phyloP scores from a whole-genome alignment of 2,113 vertebrate genomes.

The Pholis gunnellus region DNA sequence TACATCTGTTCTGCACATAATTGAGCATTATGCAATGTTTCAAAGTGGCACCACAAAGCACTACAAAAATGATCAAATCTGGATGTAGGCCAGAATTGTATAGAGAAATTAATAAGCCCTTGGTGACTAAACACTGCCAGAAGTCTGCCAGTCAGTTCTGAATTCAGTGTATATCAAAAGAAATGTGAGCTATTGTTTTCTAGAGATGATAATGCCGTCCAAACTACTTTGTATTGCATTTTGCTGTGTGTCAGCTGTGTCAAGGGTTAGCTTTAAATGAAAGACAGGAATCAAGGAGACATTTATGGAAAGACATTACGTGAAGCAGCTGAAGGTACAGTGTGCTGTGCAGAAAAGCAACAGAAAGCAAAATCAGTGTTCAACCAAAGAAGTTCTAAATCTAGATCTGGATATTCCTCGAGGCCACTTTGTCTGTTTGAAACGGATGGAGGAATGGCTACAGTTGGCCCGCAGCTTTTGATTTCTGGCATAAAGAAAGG shows the following conservation, averaged over 20 bases:
- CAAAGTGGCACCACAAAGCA: slow-evolving; percentile 14
- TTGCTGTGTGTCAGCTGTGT: background rate
- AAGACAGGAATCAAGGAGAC: background rate
- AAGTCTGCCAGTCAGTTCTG: background rate
- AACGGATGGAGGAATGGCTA: background rate
- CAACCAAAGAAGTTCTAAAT: background rate
- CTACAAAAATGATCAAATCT: background rate
- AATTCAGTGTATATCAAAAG: background rate
- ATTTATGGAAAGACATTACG: background rate
- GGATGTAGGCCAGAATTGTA: background rate
- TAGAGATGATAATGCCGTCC: background rate
- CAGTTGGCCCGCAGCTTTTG: background rate
- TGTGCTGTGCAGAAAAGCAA: background rate
- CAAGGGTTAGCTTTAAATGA: background rate
- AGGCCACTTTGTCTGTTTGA: background rate
- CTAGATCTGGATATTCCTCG: background rate
- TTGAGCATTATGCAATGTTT: slow-evolving; percentile 19
- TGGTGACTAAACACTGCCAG: background rate
- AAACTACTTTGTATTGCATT: background rate
- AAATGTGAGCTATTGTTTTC: slow-evolving; percentile 8
- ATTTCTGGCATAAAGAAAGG: background rate
- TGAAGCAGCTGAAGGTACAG: background rate
- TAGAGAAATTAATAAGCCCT: background rate
- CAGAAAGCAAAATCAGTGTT: background rate
- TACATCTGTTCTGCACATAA: slow-evolving; percentile 19